Conservation (phyloP, 2,888 invertebrate species). For the Gonocerus acuteangulatus region DNA sequence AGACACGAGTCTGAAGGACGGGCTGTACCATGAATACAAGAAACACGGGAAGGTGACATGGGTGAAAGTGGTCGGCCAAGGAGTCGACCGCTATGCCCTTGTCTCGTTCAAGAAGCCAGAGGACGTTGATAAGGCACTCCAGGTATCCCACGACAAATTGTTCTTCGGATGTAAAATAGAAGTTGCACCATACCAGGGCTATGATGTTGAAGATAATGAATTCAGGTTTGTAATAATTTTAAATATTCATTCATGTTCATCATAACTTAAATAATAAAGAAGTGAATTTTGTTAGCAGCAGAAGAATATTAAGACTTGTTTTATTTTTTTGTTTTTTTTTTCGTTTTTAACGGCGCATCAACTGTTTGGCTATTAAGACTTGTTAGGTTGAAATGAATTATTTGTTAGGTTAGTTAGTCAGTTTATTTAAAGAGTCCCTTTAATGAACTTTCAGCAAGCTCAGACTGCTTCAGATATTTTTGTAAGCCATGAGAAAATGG, state of each 20-base stretch:
- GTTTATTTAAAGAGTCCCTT: too few relatives aligned
- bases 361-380: too few relatives aligned
- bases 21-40: constrained; percentile 96
- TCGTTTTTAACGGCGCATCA: too few relatives aligned
- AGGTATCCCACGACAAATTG: constrained; percentile 89
- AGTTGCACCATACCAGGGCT: constrained; percentile 85
- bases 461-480: too few relatives aligned
- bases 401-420: too few relatives aligned
- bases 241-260: not conserved
- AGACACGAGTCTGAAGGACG: constrained; percentile 93
- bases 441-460: too few relatives aligned
- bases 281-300: not conserved
- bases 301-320: not conserved
- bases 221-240: constrained; percentile 39
- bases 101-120: constrained; percentile 95
- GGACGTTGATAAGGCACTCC: constrained; percentile 91
- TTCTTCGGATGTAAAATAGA: constrained; percentile 97
- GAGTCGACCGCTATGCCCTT: constrained; percentile 84
- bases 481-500: too few relatives aligned
- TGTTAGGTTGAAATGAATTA: too few relatives aligned
- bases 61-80: constrained; percentile 88
- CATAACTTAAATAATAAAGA: not conserved
- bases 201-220: constrained; percentile 48
- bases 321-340: too few relatives aligned
- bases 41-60: constrained; percentile 96